Conservation (phyloP, 2,797 vertebrate genomes). For the Gallinago stenura region DNA sequence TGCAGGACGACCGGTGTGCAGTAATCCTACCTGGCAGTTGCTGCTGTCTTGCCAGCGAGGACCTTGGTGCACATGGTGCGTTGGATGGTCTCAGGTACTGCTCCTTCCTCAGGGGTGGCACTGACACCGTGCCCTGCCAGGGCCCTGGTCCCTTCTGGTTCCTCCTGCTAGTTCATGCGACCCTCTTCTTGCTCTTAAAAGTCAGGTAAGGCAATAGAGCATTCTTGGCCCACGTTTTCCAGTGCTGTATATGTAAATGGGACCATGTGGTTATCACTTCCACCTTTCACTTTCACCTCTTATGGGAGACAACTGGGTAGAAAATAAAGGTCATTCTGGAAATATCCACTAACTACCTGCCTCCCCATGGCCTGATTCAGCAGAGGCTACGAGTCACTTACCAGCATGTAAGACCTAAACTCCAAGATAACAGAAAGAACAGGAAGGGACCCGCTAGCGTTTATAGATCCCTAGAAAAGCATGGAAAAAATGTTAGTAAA, state of each 20-base stretch:
- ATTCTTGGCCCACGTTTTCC: neutral
- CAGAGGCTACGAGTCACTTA: neutral
- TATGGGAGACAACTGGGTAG: neutral
- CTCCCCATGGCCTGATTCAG: neutral
- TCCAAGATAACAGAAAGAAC: neutral
- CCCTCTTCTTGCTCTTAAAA: neutral
- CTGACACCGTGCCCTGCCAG: fast-evolving
- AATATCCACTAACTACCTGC: neutral
- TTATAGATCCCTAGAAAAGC: neutral
- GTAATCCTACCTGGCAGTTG: neutral
- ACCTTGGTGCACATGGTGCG: fast-evolving
- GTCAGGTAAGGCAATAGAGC: neutral
- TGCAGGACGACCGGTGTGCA: neutral
- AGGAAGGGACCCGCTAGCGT: neutral
- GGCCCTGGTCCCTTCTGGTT: neutral
- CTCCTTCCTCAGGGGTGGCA: neutral
- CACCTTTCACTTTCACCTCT: neutral
- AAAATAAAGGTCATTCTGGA: neutral
- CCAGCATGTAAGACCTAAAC: neutral
- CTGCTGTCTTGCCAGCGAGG: neutral
- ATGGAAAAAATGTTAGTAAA: neutral
- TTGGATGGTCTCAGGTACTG: neutral
- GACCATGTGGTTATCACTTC: fast-evolving
- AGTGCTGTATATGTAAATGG: fast-evolving
- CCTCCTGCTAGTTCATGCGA: neutral